phyloP scores from a whole-genome alignment of 92 coral and sea anemone species.

The Phenganax stokvisi region DNA sequence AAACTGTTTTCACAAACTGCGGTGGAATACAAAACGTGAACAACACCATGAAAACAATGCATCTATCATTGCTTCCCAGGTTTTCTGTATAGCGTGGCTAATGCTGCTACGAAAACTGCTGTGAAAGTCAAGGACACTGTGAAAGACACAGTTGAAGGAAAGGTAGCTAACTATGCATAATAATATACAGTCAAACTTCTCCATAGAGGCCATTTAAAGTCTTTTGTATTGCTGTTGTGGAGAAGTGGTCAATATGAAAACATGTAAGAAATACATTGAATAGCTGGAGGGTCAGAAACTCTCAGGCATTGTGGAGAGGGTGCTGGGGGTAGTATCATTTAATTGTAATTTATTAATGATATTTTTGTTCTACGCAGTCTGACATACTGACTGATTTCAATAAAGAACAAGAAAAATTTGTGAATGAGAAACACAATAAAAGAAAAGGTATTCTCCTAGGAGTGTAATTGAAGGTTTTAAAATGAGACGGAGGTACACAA shows the following conservation, averaged over 20 bases:
- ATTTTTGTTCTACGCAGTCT: conserved; percentile 21
- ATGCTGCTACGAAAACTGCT: conserved; percentile 82
- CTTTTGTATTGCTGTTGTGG: too few species aligned
- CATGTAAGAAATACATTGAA: too few species aligned
- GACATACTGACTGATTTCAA: conserved; percentile 77
- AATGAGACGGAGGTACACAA: neutral
- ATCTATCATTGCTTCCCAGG: conserved; percentile 38
- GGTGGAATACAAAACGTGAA: neutral
- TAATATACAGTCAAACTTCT: neutral
- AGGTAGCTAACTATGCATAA: conserved; percentile 47
- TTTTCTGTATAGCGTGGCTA: conserved; percentile 77
- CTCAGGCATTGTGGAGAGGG: too few species aligned
- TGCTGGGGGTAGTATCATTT: too few species aligned
- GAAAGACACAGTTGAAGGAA: conserved; percentile 75
- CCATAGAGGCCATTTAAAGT: neutral
- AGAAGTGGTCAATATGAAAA: too few species aligned
- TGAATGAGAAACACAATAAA: conserved; percentile 76
- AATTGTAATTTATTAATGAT: too few species aligned
- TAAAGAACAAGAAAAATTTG: conserved; percentile 87
- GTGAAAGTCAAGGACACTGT: conserved; percentile 77
- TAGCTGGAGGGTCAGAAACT: too few species aligned
- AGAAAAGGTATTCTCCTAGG: conserved; percentile 52
- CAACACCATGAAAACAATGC: neutral
- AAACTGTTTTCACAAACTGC: neutral
- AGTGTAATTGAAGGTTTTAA: neutral